These are phyloP conservation scores for Cerceris ruficornis DNA, from an alignment of 2,888 invertebrate genomes.

Conservation along the genomic window DNA sequence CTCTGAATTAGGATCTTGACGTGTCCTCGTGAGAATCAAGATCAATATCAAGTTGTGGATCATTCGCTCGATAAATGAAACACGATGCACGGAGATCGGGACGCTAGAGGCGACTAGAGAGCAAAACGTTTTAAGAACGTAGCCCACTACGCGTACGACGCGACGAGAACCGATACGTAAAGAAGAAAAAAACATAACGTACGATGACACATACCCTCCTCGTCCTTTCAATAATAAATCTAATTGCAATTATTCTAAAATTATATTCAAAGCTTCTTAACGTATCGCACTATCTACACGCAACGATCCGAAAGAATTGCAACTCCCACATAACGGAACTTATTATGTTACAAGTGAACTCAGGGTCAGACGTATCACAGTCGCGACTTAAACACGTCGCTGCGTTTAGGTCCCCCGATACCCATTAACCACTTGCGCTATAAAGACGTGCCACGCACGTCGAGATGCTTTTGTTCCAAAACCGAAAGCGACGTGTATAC, in stretches of 20 bases:
- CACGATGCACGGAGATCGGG: conserved; percentile 32
- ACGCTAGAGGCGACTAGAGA: conserved; percentile 60
- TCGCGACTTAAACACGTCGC: conserved; percentile 25
- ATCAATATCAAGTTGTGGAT: conserved; percentile 3
- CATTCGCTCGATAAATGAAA: conserved; percentile 9
- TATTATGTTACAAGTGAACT: conserved; percentile 5
- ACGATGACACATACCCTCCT: too few relatives aligned
- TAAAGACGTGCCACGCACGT: too few relatives aligned
- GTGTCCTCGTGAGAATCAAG: neutral
- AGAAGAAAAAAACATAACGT: neutral
- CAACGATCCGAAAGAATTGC: conserved; percentile 27
- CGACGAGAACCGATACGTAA: neutral
- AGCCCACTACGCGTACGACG: conserved; percentile 25
- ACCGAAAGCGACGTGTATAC: too few relatives aligned
- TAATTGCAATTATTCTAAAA: too few relatives aligned
- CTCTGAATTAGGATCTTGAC: neutral
- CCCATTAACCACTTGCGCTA: too few relatives aligned
- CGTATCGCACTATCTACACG: conserved; percentile 25
- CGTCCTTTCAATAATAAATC: too few relatives aligned
- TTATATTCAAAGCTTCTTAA: neutral
- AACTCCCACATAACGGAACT: conserved; percentile 20
- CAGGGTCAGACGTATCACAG: conserved; percentile 48
- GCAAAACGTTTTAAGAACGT: conserved; percentile 62
- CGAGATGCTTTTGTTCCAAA: too few relatives aligned
- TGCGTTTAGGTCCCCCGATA: conserved; percentile 40